These are phyloP conservation scores for Agrotis clavis DNA, from an alignment of 2,888 invertebrate genomes.

Conservation along the genomic window DNA sequence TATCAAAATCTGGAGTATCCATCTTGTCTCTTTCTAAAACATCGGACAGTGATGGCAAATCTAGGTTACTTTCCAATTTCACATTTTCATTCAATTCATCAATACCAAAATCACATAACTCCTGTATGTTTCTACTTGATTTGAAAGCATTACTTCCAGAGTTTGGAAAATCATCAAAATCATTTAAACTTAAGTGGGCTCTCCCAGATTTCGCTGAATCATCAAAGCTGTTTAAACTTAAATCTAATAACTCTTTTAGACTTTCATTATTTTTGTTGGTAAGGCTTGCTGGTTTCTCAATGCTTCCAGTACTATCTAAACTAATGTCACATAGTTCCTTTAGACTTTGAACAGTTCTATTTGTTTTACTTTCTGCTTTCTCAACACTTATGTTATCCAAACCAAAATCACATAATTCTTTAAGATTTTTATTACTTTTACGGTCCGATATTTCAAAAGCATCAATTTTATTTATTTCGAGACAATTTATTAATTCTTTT, in stretches of 20 bases:
- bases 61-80: slow-evolving; percentile 27
- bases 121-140: slow-evolving; percentile 20
- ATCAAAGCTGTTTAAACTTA: slow-evolving; percentile 34
- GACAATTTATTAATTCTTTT: slow-evolving; percentile 9
- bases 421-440: slow-evolving; percentile 9
- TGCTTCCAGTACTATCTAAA: slow-evolving; percentile 29
- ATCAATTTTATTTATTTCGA: neutral
- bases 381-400: slow-evolving; percentile 4
- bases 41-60: slow-evolving; percentile 35
- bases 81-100: slow-evolving; percentile 9
- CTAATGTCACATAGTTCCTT: slow-evolving; percentile 42
- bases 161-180: slow-evolving; percentile 16
- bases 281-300: slow-evolving; percentile 12
- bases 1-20: slow-evolving; percentile 41
- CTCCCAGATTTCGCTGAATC: slow-evolving; percentile 12
- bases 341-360: slow-evolving; percentile 8
- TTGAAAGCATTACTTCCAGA: slow-evolving; percentile 27
- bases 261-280: slow-evolving; percentile 9
- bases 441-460: slow-evolving; percentile 9
- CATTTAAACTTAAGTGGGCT: slow-evolving; percentile 21
- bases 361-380: slow-evolving; percentile 8
- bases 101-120: slow-evolving; percentile 39
- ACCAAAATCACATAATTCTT: slow-evolving; percentile 18
- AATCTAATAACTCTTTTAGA: slow-evolving; percentile 28
- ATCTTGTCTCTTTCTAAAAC: slow-evolving; percentile 29